These are phyloP conservation scores for Tetramorium alpestre DNA, from an alignment of 1,140 invertebrate genomes.

Conservation along the genomic window DNA sequence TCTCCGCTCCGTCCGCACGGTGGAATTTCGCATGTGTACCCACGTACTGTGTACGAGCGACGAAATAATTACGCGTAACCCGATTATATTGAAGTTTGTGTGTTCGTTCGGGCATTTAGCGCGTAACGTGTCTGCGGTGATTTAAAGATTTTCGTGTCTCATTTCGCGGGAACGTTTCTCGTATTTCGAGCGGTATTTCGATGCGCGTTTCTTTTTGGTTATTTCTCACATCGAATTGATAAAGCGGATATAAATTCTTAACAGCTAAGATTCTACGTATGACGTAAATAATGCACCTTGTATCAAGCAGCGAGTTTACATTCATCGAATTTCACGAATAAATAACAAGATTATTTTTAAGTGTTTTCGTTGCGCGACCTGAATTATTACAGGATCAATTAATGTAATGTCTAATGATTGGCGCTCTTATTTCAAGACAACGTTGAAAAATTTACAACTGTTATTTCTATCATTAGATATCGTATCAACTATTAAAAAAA, in stretches of 20 bases:
- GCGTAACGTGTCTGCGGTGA: not conserved
- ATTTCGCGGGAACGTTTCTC: not conserved
- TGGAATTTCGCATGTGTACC: conserved; percentile 16
- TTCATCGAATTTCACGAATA: not conserved
- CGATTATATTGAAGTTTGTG: conserved; percentile 49
- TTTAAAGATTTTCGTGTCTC: conserved; percentile 24
- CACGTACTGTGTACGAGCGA: conserved; percentile 31
- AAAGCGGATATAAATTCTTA: not conserved
- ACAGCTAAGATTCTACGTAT: not conserved
- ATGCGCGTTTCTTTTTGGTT: not conserved
- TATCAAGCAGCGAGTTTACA: not conserved
- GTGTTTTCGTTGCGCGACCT: not conserved
- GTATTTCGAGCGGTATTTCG: not conserved
- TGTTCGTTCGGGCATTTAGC: conserved; percentile 24
- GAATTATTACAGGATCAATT: not conserved
- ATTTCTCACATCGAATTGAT: not conserved
- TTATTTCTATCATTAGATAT: not conserved
- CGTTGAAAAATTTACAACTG: not conserved
- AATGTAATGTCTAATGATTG: not conserved
- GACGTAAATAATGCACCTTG: not conserved
- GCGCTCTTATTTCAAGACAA: not conserved
- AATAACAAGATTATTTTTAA: not conserved
- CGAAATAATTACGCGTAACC: conserved; percentile 54
- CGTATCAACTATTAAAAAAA: not conserved
- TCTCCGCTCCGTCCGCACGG: not conserved